Evolutionary conservation across 1,140 invertebrate species (phyloP).

Genomic region (Drosophila ficusphila): DNA sequence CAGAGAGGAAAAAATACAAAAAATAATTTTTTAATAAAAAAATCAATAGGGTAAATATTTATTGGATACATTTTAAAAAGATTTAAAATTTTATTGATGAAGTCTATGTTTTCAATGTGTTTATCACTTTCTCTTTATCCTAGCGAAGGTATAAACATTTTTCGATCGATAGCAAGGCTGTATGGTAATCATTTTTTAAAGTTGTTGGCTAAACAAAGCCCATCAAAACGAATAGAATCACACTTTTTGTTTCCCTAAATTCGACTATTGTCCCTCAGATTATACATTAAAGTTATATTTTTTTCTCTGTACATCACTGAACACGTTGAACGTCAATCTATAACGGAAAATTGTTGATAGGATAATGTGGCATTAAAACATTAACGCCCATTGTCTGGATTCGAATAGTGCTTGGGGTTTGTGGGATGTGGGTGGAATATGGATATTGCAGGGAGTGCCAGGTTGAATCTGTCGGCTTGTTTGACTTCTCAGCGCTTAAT

Average conservation of each 20-base stretch:
- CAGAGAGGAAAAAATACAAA: not conserved
- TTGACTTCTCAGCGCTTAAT: constrained; percentile 35
- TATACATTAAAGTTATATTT: too few relatives aligned
- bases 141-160: too few relatives aligned
- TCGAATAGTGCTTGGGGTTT: constrained; percentile 9
- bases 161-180: too few relatives aligned
- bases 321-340: constrained; percentile 26
- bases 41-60: too few relatives aligned
- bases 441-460: constrained; percentile 1
- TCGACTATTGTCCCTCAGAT: too few relatives aligned
- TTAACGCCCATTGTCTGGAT: constrained; percentile 47
- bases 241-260: too few relatives aligned
- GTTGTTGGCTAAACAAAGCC: too few relatives aligned
- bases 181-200: too few relatives aligned
- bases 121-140: too few relatives aligned
- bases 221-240: too few relatives aligned
- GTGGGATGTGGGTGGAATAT: not conserved
- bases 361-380: constrained; percentile 76
- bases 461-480: constrained; percentile 46
- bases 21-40: not conserved
- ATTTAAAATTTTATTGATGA: too few relatives aligned
- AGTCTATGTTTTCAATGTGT: too few relatives aligned
- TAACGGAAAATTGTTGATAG: constrained; percentile 67
- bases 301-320: not conserved
- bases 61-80: not conserved